Percentiles rank a stretch among this genome's conserved stretches.
phyloP scores from a whole-genome alignment of 2,888 invertebrate genomes.

The Dasypolia templi region DNA sequence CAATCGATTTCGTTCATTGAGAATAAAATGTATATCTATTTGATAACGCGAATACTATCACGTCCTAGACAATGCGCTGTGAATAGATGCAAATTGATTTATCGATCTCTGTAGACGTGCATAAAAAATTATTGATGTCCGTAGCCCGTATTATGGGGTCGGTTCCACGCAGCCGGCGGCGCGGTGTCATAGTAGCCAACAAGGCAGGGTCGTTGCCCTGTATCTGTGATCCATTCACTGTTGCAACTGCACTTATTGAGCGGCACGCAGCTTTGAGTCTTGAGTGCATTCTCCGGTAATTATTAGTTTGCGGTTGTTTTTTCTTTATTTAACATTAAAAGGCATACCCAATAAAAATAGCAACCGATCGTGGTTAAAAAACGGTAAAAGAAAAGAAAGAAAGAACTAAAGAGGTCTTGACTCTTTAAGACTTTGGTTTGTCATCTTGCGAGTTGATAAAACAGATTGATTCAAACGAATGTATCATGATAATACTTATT shows the following conservation, averaged over 20 bases:
- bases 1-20: not conserved
- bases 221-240: constrained; percentile 65
- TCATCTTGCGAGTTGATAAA: not conserved
- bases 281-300: constrained; percentile 51
- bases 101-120: constrained; percentile 16
- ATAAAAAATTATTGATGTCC: constrained; percentile 18
- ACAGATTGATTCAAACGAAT: not conserved
- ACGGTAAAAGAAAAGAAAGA: not conserved
- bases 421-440: not conserved
- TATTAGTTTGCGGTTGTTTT: constrained; percentile 14
- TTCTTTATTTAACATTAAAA: not conserved
- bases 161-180: constrained; percentile 30
- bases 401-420: too few species aligned
- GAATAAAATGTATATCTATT: not conserved
- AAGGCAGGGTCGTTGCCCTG: constrained; percentile 65
- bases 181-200: constrained; percentile 29
- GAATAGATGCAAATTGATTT: constrained; percentile 22
- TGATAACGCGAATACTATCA: not conserved
- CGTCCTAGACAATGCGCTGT: not conserved
- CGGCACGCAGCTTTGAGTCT: constrained; percentile 19
- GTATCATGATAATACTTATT: not conserved
- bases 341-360: not conserved
- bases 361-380: not conserved
- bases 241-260: constrained; percentile 61
- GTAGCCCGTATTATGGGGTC: constrained; percentile 37